Base-by-base conservation (phyloP, 2,888 invertebrate genomes). In the Parapristionchus giblindavisi region DNA sequence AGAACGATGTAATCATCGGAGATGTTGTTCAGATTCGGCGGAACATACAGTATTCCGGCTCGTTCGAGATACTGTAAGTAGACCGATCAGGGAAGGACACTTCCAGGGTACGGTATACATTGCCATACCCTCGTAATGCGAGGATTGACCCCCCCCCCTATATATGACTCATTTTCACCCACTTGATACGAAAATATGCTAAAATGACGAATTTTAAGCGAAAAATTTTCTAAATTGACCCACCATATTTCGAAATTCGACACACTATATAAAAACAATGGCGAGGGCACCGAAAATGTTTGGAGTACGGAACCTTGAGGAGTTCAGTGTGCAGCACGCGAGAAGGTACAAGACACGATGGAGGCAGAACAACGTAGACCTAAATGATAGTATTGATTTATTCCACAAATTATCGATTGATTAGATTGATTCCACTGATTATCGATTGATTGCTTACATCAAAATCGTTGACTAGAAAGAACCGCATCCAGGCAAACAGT, bases 1-100 rank as follows among this genome's bases (percentile, higher is more conserved):
- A 54, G 54, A n/a, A 54, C 54, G 54, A 54, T 54, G 54, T 54
- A 54, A 27, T 54, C 54, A 27, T 54, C 54, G 24, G 54, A 54
- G 21, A 54, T 17, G 11, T 8, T 17, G 43, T 43, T 17, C 43
- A 43, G 43, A 43, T 17, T 43, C 11, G 8, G 8, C 43, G 43
- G 43, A 8, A 43, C 43, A 17, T 14, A 43, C 43, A 43, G 43
- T 43, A 43, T 8, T 14, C 43, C 24, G 54, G 8, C 24, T 27
- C 27, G 54, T n/a, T 43, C 17, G 43, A 43, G 43, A 17, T 43
- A 43, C 43, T 43, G 43, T 43, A 3, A 27, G 8, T n/a, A 2
- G 54, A 54, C 24, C 21, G 24, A n/a, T 24, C 52, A 52, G n/a
- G 17, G 43, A 43, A 43, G 43, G 8, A n/a, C n/a, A n/a, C n/a